Evolutionary conservation across 2,113 vertebrate genomes (phyloP).

Genomic region (Syngnathus floridae): DNA sequence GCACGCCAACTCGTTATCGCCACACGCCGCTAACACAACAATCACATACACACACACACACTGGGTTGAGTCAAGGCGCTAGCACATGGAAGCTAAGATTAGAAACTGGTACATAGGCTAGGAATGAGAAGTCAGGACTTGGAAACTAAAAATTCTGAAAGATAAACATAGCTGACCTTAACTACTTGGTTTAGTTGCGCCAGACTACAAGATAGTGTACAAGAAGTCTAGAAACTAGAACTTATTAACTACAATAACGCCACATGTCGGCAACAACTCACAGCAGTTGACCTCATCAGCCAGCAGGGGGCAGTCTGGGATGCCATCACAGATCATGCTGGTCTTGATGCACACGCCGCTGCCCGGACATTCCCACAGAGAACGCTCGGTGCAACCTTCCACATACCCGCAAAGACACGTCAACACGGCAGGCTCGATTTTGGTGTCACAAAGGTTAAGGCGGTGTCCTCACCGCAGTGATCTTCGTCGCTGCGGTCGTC

Average conservation of each 20-base stretch:
- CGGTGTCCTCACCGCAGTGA: slow-evolving; percentile 78
- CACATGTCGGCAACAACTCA: slow-evolving; percentile 59
- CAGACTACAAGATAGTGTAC: too few species aligned
- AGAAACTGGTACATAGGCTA: neutral
- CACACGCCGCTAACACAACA: slow-evolving; percentile 76
- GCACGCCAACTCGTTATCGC: slow-evolving; percentile 79
- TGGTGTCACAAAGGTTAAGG: too few species aligned
- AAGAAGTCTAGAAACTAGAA: neutral
- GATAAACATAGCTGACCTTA: neutral
- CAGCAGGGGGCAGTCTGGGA: slow-evolving; percentile 87
- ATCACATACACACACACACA: neutral
- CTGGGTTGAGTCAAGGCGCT: neutral
- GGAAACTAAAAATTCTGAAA: neutral
- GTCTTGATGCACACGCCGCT: slow-evolving; percentile 81
- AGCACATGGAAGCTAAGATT: neutral
- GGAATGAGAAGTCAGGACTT: neutral
- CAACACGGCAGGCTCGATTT: neutral
- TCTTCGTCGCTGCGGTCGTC: slow-evolving; percentile 94
- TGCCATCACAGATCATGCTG: slow-evolving; percentile 88
- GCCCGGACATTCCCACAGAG: slow-evolving; percentile 88
- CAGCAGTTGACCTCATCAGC: slow-evolving; percentile 92
- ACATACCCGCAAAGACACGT: neutral
- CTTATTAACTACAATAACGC: neutral
- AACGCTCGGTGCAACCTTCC: slow-evolving; percentile 84
- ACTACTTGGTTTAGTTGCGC: neutral